phyloP scores from a whole-genome alignment of 1,140 invertebrate species.

The Steinernema feltiae region DNA sequence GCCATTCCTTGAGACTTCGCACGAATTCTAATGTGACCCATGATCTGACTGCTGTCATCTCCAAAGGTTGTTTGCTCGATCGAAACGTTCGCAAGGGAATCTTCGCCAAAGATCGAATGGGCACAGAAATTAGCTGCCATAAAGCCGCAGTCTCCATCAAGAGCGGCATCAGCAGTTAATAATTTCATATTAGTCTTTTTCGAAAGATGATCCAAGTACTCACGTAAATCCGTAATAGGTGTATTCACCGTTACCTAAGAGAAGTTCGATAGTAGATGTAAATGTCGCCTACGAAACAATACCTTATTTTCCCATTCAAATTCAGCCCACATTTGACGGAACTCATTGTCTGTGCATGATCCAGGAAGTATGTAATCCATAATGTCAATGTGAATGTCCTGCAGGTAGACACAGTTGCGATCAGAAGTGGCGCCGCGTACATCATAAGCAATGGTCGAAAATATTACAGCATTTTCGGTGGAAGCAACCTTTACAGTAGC shows the following conservation, averaged over 20 bases:
- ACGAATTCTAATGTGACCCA: slow-evolving; percentile 89
- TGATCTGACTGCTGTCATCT: slow-evolving; percentile 73
- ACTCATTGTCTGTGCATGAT: slow-evolving; percentile 84
- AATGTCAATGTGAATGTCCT: slow-evolving; percentile 99
- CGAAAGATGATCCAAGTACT: slow-evolving; percentile 84
- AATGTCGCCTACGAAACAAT: slow-evolving; percentile 23
- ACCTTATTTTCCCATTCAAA: slow-evolving; percentile 99
- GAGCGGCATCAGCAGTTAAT: slow-evolving; percentile 72
- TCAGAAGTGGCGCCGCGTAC: slow-evolving; percentile 75
- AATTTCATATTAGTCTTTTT: slow-evolving; percentile 98
- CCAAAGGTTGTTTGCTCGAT: slow-evolving; percentile 83
- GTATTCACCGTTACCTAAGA: slow-evolving; percentile 83
- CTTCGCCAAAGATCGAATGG: slow-evolving; percentile 96
- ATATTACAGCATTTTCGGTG: slow-evolving; percentile 98
- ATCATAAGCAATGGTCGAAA: slow-evolving; percentile 86
- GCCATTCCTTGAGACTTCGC: slow-evolving; percentile 82
- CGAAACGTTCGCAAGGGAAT: slow-evolving; percentile 93
- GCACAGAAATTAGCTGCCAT: slow-evolving; percentile 99
- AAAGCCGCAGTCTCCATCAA: slow-evolving; percentile 84
- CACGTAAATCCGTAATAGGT: slow-evolving; percentile 79
- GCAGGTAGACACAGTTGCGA: slow-evolving; percentile 91
- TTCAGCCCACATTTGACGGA: slow-evolving; percentile 97
- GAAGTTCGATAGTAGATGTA: slow-evolving; percentile 21
- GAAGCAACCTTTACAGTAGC: slow-evolving; percentile 68
- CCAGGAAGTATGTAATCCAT: slow-evolving; percentile 99